Conservation (phyloP, 2,797 vertebrate species). For the Gymnoscopelus braueri region DNA sequence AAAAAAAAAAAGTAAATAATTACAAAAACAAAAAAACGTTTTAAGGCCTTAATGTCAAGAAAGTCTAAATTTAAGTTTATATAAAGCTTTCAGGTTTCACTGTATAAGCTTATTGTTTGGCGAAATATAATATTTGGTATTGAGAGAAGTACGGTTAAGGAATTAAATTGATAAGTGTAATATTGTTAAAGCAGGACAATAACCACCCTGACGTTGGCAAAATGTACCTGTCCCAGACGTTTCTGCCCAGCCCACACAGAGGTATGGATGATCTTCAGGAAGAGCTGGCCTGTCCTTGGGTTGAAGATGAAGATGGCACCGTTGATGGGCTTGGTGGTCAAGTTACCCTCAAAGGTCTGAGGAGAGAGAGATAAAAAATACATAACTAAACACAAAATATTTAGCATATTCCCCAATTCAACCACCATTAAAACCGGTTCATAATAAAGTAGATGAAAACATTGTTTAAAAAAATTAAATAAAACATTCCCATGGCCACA, state of each 20-base stretch:
- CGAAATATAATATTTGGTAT: too few species aligned
- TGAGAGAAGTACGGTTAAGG: too few species aligned
- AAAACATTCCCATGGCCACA: background rate
- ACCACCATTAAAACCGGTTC: background rate
- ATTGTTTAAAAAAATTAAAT: background rate
- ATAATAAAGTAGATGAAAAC: background rate
- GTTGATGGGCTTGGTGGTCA: slow-evolving; percentile 99
- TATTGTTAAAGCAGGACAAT: too few species aligned
- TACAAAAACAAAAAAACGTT: too few species aligned
- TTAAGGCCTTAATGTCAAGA: too few species aligned
- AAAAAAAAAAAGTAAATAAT: too few species aligned
- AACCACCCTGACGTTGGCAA: too few species aligned
- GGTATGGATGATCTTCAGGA: slow-evolving; percentile 99
- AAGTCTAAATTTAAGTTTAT: too few species aligned
- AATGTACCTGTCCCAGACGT: slow-evolving; percentile 93
- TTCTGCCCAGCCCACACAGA: slow-evolving; percentile 99
- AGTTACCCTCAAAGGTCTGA: slow-evolving; percentile 99
- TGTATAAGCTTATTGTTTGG: too few species aligned
- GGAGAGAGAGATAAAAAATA: slow-evolving; percentile 9
- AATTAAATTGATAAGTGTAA: too few species aligned
- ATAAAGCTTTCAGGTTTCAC: too few species aligned
- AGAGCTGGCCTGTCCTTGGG: slow-evolving; percentile 98
- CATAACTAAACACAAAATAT: background rate
- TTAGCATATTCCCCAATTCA: too few species aligned
- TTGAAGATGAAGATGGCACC: slow-evolving; percentile 99